Evolutionary conservation across 2,797 vertebrate genomes (phyloP).

Genomic region (Eospalax fontanierii): DNA sequence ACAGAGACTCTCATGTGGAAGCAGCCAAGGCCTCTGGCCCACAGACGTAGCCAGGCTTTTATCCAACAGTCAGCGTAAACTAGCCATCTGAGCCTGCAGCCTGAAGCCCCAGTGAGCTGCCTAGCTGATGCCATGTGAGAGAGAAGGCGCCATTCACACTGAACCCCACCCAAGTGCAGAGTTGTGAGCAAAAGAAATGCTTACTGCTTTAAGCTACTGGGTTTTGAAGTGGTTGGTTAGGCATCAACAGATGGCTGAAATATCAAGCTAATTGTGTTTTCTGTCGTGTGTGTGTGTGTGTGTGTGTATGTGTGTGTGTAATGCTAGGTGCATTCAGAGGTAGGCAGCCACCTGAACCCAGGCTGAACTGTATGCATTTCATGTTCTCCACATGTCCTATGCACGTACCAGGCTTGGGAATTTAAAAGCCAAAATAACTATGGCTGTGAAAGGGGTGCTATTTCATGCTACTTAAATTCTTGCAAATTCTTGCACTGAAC

Average conservation of each 20-base stretch:
- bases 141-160: neutral
- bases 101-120: neutral
- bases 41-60: neutral
- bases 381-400: neutral
- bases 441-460: neutral
- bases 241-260: neutral
- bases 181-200: neutral
- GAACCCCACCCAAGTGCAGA: neutral
- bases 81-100: no score
- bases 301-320: no score
- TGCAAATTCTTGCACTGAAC: neutral
- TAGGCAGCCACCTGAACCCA: neutral
- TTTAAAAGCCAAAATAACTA: neutral
- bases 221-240: neutral
- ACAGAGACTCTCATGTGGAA: fast-evolving
- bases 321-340: neutral
- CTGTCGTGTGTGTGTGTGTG: neutral
- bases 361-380: neutral
- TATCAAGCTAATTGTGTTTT: neutral
- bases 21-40: neutral
- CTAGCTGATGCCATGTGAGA: neutral
- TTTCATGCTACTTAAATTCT: neutral
- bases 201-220: neutral
- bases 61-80: neutral
- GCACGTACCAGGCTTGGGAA: neutral